phyloP scores from a whole-genome alignment of 2,113 vertebrate genomes.

The Fulica atra region DNA sequence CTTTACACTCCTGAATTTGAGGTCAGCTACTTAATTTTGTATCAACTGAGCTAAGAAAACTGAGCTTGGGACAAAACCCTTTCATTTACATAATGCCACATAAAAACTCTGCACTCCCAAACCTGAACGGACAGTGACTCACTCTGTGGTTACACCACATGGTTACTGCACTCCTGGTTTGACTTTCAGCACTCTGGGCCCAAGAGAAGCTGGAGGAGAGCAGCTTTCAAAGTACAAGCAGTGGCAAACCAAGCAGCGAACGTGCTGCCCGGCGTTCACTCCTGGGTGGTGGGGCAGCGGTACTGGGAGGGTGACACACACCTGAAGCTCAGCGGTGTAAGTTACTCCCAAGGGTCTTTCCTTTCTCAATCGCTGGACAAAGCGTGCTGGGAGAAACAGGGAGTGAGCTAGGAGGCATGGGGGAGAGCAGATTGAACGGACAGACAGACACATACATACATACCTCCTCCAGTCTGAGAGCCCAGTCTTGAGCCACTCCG shows the following conservation, averaged over 20 bases:
- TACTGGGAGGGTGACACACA: background rate
- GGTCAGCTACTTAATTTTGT: background rate
- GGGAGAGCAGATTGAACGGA: background rate
- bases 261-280: background rate
- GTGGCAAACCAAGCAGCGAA: background rate
- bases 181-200: background rate
- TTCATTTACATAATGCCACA: accelerated
- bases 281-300: background rate
- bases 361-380: background rate
- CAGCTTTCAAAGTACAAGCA: background rate
- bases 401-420: background rate
- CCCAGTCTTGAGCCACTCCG: background rate
- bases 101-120: background rate
- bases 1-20: background rate
- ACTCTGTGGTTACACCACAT: background rate
- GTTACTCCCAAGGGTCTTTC: background rate
- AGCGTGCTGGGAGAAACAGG: background rate
- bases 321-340: background rate
- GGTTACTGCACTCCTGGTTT: background rate
- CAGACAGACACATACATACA: background rate
- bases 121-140: background rate
- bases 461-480: background rate
- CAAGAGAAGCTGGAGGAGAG: background rate
- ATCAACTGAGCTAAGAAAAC: background rate
- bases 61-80: background rate